These are phyloP conservation scores for Eilema sororculum DNA, from an alignment of 2,888 invertebrate genomes.

Conservation along the genomic window DNA sequence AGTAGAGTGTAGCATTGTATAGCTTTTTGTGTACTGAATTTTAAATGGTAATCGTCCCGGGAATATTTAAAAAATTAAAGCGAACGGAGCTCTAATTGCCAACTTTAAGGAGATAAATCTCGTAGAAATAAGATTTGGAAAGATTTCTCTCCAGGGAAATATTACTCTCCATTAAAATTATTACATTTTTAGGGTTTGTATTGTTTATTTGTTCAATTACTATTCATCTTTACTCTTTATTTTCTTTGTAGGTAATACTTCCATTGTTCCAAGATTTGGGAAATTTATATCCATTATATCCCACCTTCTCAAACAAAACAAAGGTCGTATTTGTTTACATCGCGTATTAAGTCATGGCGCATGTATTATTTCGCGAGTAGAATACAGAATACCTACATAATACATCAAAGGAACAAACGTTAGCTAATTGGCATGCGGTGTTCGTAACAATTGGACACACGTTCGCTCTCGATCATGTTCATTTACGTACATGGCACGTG, in stretches of 20 bases:
- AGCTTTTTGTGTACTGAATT: conserved; percentile 25
- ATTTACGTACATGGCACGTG: conserved; percentile 1
- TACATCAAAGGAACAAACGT: neutral
- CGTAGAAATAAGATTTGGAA: conserved; percentile 27
- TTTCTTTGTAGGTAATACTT: neutral
- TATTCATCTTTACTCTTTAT: too few relatives aligned
- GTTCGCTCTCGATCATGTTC: neutral
- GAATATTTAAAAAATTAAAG: conserved; percentile 35
- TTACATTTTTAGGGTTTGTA: neutral
- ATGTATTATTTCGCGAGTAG: neutral
- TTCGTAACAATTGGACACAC: neutral
- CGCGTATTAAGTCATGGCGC: neutral
- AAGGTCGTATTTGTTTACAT: neutral
- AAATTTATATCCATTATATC: neutral
- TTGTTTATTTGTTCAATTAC: neutral
- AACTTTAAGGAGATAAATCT: conserved; percentile 41
- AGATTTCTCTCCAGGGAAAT: conserved; percentile 29
- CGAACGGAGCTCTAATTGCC: conserved; percentile 37
- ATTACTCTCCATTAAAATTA: conserved; percentile 24
- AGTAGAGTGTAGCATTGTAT: neutral
- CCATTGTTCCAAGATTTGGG: neutral
- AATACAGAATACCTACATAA: neutral
- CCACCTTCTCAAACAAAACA: neutral
- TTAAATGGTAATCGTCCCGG: conserved; percentile 29
- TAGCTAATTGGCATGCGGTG: neutral